Base-by-base conservation (phyloP, 2,113 vertebrate species). In the Cyrtonyx montezumae region DNA sequence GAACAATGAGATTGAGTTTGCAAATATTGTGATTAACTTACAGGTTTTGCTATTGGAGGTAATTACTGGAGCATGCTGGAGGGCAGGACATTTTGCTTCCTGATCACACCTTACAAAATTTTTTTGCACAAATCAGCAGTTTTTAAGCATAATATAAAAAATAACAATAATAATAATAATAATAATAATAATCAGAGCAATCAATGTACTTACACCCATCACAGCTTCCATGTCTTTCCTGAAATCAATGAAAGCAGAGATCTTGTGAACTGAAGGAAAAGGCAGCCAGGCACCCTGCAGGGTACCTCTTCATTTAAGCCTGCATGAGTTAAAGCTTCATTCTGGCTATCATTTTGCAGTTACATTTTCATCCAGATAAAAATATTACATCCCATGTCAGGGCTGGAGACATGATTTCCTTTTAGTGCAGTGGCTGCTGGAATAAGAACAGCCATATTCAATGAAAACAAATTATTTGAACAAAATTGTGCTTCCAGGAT, bases 1-100 rank as follows among this genome's bases (percentile, higher is more conserved):
- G 91, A 96, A 94, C 86, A 95, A 92, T 90, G 87, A 93, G 43
- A 93, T 18, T 25, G 77, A 89, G 87, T 95, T 89, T 87, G 77
- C 58, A 73, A 89, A 79, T 90, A 87, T 76, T 96, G 90, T 96
- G 94, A 97, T 97, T 97, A 96, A 96, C 69, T 96, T 94, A 89
- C 86, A 32, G 58, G 34, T 97, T 96, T 95, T 97, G 61, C 87
- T 92, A 51, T 94, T 94, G 92, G 58, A 91, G 79, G 84, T 95
- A 97, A 97, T 97, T 97, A 91, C 79, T 96, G 86, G 26, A 88
- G 59, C 70, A 59, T 87, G 83, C 75, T 94, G 63, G 84, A 96
- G 79, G 91, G 94, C 90, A 97, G 91, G 74, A 90, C 79, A 96
- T 95, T 96, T 96, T 95, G 86, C 79, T 95, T 96, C 79, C 87